These are phyloP conservation scores for Amphilophus citrinellus DNA, from an alignment of 2,113 vertebrate genomes.

Conservation along the genomic window DNA sequence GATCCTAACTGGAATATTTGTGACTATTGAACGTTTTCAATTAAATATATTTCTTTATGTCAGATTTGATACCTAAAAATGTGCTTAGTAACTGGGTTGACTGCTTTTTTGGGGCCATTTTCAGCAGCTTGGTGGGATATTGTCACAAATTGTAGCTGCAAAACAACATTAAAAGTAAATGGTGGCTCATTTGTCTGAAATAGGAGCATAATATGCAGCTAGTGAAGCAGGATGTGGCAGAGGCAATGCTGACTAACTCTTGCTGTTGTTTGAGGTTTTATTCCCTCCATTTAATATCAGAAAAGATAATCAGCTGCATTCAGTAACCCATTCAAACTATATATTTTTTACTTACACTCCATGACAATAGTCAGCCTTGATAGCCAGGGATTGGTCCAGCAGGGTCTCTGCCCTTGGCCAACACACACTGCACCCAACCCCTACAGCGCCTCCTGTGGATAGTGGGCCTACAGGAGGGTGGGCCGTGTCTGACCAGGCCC, in stretches of 20 bases:
- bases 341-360: neutral
- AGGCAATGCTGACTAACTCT: neutral
- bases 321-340: neutral
- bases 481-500: too few species aligned
- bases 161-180: neutral
- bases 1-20: neutral
- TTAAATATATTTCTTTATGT: neutral
- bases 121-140: neutral
- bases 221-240: neutral
- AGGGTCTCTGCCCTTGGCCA: too few species aligned
- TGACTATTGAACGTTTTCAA: neutral
- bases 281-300: neutral
- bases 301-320: neutral
- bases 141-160: neutral
- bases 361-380: too few species aligned
- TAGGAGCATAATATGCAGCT: neutral
- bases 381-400: too few species aligned
- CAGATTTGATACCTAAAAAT: neutral
- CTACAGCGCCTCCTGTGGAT: too few species aligned
- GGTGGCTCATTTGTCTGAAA: neutral
- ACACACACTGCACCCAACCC: too few species aligned
- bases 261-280: neutral
- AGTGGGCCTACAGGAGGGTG: too few species aligned
- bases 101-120: neutral
- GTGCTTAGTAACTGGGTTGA: neutral